phyloP scores from a whole-genome alignment of 1,140 invertebrate genomes.

The Melitaea cinxia region DNA sequence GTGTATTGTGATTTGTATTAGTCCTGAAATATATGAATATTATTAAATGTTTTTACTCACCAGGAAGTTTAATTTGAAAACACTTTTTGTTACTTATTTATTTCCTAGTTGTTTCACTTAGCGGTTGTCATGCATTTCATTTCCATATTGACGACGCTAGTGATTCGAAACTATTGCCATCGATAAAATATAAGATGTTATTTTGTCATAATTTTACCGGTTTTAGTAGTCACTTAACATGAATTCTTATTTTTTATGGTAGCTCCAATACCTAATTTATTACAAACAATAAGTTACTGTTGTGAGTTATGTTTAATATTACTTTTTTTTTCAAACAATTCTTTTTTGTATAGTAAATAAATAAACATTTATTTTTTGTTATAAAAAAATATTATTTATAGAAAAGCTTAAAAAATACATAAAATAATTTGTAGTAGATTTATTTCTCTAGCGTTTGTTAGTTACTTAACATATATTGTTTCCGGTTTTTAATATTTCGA shows the following conservation, averaged over 20 bases:
- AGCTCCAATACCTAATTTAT: too few relatives aligned
- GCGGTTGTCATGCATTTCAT: slow-evolving; percentile 75
- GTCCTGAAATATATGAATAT: not conserved
- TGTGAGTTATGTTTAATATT: too few relatives aligned
- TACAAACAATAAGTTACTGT: too few relatives aligned
- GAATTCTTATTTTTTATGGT: too few relatives aligned
- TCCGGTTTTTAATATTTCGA: too few relatives aligned
- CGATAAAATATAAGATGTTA: slow-evolving; percentile 26
- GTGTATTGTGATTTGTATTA: not conserved
- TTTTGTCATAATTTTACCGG: slow-evolving; percentile 3
- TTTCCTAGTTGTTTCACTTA: slow-evolving; percentile 66
- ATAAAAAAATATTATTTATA: too few relatives aligned
- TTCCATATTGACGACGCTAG: slow-evolving; percentile 72
- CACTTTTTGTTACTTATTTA: slow-evolving; percentile 72
- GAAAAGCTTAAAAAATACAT: too few relatives aligned
- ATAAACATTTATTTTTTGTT: too few relatives aligned
- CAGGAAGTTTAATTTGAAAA: slow-evolving; percentile 53
- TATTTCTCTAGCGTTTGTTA: not conserved
- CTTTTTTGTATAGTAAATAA: too few relatives aligned
- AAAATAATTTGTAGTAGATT: not conserved
- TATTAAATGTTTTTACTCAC: slow-evolving; percentile 52
- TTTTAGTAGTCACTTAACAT: too few relatives aligned
- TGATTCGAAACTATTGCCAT: slow-evolving; percentile 43
- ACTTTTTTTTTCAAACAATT: too few relatives aligned
- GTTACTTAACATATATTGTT: slow-evolving; percentile 2